Evolutionary conservation across 2,113 vertebrate species (phyloP).

Genomic region (Sylvilagus bachmani): DNA sequence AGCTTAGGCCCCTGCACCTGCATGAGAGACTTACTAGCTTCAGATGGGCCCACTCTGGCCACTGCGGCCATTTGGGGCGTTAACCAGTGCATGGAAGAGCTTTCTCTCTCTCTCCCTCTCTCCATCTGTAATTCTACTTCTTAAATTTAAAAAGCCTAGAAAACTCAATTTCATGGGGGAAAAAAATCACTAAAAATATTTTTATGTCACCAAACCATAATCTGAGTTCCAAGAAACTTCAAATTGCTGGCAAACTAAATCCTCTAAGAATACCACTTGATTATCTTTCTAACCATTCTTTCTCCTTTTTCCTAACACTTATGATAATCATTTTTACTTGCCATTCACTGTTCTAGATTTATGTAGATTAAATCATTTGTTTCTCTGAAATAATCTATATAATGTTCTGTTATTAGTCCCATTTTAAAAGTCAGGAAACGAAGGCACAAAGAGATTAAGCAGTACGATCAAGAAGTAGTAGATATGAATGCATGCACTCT

Average conservation of each 20-base stretch:
- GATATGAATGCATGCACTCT: background rate
- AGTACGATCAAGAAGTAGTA: background rate
- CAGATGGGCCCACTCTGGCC: too few relatives aligned
- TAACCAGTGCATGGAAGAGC: too few relatives aligned
- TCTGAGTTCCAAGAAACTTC: background rate
- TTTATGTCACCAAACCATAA: conserved; percentile 33
- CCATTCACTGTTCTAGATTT: conserved; percentile 4
- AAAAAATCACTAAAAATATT: conserved; percentile 1
- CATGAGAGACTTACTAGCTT: too few relatives aligned
- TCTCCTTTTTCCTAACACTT: background rate
- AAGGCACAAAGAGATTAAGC: background rate
- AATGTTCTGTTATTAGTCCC: background rate
- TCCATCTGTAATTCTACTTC: too few relatives aligned
- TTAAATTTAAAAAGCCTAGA: background rate
- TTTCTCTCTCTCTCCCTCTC: too few relatives aligned
- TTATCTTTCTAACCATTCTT: background rate
- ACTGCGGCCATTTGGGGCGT: too few relatives aligned
- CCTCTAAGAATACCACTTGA: background rate
- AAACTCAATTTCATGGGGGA: background rate
- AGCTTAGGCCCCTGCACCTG: too few relatives aligned
- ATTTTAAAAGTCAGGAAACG: background rate
- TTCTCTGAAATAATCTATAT: background rate
- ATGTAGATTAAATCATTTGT: background rate
- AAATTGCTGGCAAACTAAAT: background rate
- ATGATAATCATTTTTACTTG: conserved; percentile 19